Base-by-base conservation (phyloP, 2,888 invertebrate species). In the Parnassius apollo region DNA sequence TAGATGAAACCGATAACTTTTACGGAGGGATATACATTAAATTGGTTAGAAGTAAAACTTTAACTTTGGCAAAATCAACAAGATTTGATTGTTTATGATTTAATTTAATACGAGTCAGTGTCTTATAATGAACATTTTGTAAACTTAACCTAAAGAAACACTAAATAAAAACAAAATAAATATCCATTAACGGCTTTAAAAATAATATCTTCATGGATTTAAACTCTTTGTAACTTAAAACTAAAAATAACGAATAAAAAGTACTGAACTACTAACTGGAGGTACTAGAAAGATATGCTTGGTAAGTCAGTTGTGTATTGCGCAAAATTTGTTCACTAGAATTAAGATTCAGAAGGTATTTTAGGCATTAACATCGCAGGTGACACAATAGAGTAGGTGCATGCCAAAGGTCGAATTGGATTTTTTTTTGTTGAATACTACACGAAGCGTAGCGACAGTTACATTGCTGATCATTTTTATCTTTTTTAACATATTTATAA, bases 201-300 rank as follows among this genome's bases (percentile, higher is more conserved):
- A 88, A 82, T 89, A 88, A 90, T 90, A 90, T 89, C 88, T 85
- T 83, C 75, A 85, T 88, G 87, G 80, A 80, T 79, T 83, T 83
- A 88, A 86, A 86, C 83, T 87, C 85, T 88, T 35, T 81, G 71
- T 77, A 80, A 80, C 82, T 81, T 84, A 87, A 66, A 86, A 88
- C 79, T 88, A 87, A 82, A 78, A 79, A 83, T 85, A 88, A 90
- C 86, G 86, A 86, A 76, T 74, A 75, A 77, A 75, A 49, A 70
- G 70, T 71, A 67, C 64, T 80, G 80, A 80, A 79, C 76, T 83
- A 80, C 73, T 76, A 66, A 49, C 49, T 68, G 69, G 74, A 73
- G 69, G 71, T 75, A 70, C 72, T 75, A 66, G 69, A 69, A 73
- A 73, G 68, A 71, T 74, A 69, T 67, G 68, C 65, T 67, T 68